A percentile compares a stretch with the other conserved stretches of the same genome.
Evolutionary conservation across 2,797 vertebrate genomes (phyloP).

Genomic region (Gymnothorax javanicus): DNA sequence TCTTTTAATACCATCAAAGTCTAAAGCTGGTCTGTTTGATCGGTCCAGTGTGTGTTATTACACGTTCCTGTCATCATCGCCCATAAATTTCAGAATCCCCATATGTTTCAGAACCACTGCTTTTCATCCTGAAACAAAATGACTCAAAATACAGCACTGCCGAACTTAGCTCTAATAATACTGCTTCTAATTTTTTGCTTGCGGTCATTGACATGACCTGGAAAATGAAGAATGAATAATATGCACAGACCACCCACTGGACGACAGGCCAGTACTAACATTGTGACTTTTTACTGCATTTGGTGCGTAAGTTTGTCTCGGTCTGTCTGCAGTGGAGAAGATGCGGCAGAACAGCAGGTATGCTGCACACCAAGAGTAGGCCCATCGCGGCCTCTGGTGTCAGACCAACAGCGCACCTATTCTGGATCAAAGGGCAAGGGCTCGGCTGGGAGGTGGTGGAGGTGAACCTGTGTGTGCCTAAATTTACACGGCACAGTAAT

Average conservation of each 20-base stretch:
- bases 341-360: slow-evolving; percentile 50
- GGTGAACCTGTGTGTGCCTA: slow-evolving; percentile 9
- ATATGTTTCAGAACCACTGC: neutral
- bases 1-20: neutral
- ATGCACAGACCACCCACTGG: slow-evolving; percentile 16
- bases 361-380: slow-evolving; percentile 53
- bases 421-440: slow-evolving; percentile 45
- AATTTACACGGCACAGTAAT: slow-evolving; percentile 46
- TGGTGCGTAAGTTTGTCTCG: slow-evolving; percentile 38
- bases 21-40: neutral
- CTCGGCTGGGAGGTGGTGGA: neutral
- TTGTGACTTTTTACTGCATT: slow-evolving; percentile 48
- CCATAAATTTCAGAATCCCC: neutral
- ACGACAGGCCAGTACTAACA: slow-evolving; percentile 22
- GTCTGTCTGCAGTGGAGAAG: slow-evolving; percentile 39
- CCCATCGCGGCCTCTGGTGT: slow-evolving; percentile 48
- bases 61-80: neutral
- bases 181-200: slow-evolving; percentile 36
- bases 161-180: neutral
- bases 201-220: slow-evolving; percentile 38
- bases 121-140: neutral
- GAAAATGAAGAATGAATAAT: slow-evolving; percentile 25
- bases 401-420: slow-evolving; percentile 52
- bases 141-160: neutral
- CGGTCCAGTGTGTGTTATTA: neutral